Evolutionary conservation across 2,113 vertebrate species (phyloP), one percentile per base, ranked within the genome.

Genomic region (Melanocharis versteri): DNA sequence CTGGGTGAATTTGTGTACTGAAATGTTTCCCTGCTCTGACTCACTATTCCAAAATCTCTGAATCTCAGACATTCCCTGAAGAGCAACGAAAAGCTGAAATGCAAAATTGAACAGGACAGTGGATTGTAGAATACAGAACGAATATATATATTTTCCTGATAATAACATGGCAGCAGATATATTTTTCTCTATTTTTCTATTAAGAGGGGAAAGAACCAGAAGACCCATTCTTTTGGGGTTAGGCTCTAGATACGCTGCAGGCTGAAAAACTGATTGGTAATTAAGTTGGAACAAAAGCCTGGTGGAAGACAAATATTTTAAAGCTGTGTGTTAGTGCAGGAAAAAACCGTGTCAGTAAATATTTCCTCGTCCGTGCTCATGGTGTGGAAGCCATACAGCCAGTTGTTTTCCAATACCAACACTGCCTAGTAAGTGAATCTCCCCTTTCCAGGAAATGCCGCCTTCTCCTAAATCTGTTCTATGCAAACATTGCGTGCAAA

Each of bases 341-440:
- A 44, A 62, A 62, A 62, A 53, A 71, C 62, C n/a, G 2, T 0
- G 1, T 65, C 39, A 7, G n/a, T 90, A 45, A 90, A 53, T 30
- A 3, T 53, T 65, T 92, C 28, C 48, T 89, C 4, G 4, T 65
- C 42, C 2, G 1, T 61, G 31, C 20, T 4, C 0, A 13, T 21
- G 20, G 15, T 45, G 21, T 66, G 47, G 30, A 54, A 89, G 15
- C 33, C 11, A 6, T 26, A 19, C 6, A 2, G n/a, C 20, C 42
- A 30, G 5, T 24, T 0, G 0, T 35, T 71, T 65, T 33, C 47
- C 10, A 21, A 0, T 24, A 13, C 8, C 24, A 15, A 33, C 12
- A 28, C 17, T 1, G 1, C 47, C 15, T 19, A 2, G 33, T n/a
- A 28, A 75, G 11, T 0, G 2, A 45, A 21, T 62, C 35, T 75